Evolutionary conservation across 53 echinoderm and acorn worm species (phyloP).

Genomic region (Holothuria scabra): DNA sequence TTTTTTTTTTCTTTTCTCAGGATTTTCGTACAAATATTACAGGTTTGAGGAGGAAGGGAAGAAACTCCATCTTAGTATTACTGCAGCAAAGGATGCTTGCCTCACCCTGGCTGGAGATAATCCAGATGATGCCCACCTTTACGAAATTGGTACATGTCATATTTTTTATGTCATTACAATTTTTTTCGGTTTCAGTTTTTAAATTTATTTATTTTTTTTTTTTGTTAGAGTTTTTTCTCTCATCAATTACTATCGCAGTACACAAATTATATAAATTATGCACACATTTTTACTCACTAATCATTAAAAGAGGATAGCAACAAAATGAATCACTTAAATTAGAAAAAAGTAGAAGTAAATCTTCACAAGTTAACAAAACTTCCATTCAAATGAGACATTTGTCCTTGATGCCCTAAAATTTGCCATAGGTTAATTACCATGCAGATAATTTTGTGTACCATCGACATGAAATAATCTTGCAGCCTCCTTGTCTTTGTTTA

Average conservation of each 20-base stretch:
- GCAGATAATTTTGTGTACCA: background rate
- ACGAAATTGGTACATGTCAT: constrained; percentile 26
- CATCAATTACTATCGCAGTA: too few relatives aligned
- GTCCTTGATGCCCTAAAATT: background rate
- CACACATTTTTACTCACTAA: too few relatives aligned
- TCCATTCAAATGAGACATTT: background rate
- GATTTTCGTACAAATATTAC: constrained; percentile 33
- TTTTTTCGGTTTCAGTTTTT: too few relatives aligned
- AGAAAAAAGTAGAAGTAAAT: too few relatives aligned
- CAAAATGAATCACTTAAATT: too few relatives aligned
- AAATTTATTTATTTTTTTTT: too few relatives aligned
- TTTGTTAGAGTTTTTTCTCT: too few relatives aligned
- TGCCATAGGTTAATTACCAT: background rate
- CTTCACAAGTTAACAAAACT: too few relatives aligned
- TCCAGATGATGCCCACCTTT: constrained; percentile 22
- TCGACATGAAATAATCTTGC: background rate
- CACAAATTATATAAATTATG: too few relatives aligned
- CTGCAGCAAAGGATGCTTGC: constrained; percentile 7
- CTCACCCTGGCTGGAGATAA: constrained; percentile 25
- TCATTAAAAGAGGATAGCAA: too few relatives aligned
- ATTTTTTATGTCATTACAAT: too few relatives aligned
- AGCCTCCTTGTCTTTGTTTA: background rate
- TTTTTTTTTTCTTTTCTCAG: background rate
- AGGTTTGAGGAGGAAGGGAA: background rate
- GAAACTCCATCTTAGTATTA: constrained; percentile 17